Evolutionary conservation across 1,140 invertebrate species (phyloP).

Genomic region (Lethrus apterus): DNA sequence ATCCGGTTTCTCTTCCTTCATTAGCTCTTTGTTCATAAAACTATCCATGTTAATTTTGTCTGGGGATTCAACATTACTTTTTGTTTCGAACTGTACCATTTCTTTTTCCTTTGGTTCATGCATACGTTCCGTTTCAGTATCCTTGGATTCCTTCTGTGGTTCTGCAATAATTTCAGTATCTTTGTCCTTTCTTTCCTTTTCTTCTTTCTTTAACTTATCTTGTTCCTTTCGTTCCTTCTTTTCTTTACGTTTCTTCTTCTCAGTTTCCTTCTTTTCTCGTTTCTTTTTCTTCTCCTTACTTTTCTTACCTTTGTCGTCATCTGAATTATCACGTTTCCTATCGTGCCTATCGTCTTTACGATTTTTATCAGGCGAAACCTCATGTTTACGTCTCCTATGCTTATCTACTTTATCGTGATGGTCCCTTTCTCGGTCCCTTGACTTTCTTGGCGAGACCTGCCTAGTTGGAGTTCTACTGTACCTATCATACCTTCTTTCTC

Average conservation of each 20-base stretch:
- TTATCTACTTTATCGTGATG: constrained; percentile 40
- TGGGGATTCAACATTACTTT: background rate
- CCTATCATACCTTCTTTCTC: constrained; percentile 13
- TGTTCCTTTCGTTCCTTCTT: constrained; percentile 46
- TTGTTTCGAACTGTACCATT: background rate
- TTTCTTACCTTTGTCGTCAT: constrained; percentile 8
- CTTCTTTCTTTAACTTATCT: constrained; percentile 42
- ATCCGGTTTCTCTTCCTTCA: constrained; percentile 23
- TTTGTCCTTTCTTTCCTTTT: constrained; percentile 45
- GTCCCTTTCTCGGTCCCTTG: constrained; percentile 21
- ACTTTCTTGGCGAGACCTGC: constrained; percentile 15
- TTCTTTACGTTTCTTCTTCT: constrained; percentile 47
- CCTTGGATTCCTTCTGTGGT: constrained; percentile 40
- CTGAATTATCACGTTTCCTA: constrained; percentile 5
- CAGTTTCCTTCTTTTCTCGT: constrained; percentile 39
- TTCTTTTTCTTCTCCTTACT: constrained; percentile 14
- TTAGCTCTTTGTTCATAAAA: background rate
- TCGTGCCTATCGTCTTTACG: constrained; percentile 44
- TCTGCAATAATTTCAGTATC: constrained; percentile 44
- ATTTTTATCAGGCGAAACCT: constrained; percentile 40
- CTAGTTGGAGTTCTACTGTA: constrained; percentile 15
- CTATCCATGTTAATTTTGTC: constrained; percentile 17
- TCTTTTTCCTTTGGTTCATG: constrained; percentile 39
- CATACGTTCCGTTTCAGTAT: constrained; percentile 15
- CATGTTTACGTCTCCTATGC: constrained; percentile 40